These are phyloP conservation scores for Hypocryptadius cinnamomeus DNA, from an alignment of 2,113 vertebrate species.

Conservation along the genomic window DNA sequence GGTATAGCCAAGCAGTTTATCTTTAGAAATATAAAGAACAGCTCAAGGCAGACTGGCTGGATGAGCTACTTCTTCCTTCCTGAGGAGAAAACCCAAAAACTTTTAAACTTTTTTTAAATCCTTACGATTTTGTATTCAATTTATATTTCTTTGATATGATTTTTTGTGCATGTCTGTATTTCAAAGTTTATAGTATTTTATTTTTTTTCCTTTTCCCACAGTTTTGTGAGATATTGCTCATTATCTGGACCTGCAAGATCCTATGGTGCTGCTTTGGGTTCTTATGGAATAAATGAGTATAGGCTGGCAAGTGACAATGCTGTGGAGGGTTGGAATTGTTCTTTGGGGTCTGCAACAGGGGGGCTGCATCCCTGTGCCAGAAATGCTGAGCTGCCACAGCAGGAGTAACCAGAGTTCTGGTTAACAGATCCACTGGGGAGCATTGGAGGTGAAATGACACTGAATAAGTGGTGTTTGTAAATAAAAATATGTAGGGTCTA, in stretches of 20 bases:
- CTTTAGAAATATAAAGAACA: background rate
- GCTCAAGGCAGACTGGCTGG: background rate
- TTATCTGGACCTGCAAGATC: background rate
- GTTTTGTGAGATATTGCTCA: background rate
- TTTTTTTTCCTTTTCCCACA: background rate
- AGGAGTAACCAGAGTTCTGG: background rate
- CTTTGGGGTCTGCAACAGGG: background rate
- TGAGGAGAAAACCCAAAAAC: background rate
- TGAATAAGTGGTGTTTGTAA: background rate
- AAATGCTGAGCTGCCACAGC: background rate
- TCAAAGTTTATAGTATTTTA: background rate
- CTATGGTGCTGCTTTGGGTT: background rate
- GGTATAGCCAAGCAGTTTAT: background rate
- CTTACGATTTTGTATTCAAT: background rate
- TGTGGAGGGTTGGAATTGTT: background rate
- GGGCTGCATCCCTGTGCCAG: background rate
- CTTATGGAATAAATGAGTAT: rapidly evolving
- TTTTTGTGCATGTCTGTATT: background rate
- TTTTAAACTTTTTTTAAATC: background rate
- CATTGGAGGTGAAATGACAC: background rate
- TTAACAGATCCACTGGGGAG: background rate
- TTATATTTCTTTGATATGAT: background rate
- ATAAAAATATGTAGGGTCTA: background rate
- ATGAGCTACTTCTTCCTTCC: background rate
- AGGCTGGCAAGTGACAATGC: background rate